Conservation (phyloP, 2,888 invertebrate species). For the Embidobia sp. region DNA sequence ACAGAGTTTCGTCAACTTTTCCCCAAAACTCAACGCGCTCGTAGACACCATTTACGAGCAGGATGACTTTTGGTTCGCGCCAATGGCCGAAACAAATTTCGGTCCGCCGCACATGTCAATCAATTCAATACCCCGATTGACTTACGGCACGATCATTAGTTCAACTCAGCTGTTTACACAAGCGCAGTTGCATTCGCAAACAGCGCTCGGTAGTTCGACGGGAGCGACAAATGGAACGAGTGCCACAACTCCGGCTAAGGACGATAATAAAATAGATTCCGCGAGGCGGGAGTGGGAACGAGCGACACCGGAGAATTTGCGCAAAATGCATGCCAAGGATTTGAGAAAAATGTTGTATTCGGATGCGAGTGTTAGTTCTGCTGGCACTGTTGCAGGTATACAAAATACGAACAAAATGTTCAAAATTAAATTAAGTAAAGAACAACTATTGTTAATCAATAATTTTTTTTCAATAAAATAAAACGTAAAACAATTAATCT, state of each 20-base stretch:
- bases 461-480: too few relatives aligned
- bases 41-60: conserved; percentile 79
- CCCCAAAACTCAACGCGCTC: conserved; percentile 76
- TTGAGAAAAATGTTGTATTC: conserved; percentile 74
- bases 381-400: conserved; percentile 2
- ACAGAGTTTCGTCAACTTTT: conserved; percentile 79
- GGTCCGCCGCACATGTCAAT: conserved; percentile 80
- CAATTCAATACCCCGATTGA: conserved; percentile 76
- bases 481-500: too few relatives aligned
- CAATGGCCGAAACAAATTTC: conserved; percentile 80
- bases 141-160: conserved; percentile 78
- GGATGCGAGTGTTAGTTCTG: conserved; percentile 49
- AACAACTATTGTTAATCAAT: too few relatives aligned
- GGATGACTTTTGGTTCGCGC: conserved; percentile 79
- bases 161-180: conserved; percentile 79
- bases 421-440: too few relatives aligned
- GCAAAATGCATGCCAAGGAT: conserved; percentile 76
- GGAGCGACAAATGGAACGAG: conserved; percentile 20
- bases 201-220: conserved; percentile 42
- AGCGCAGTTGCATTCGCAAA: conserved; percentile 74
- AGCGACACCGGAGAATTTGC: conserved; percentile 75
- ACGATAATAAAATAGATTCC: conserved; percentile 75
- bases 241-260: conserved; percentile 58
- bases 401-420: too few relatives aligned
- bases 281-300: conserved; percentile 79